phyloP scores from a whole-genome alignment of 2,888 invertebrate genomes.

The Chloroclystis v-ata region DNA sequence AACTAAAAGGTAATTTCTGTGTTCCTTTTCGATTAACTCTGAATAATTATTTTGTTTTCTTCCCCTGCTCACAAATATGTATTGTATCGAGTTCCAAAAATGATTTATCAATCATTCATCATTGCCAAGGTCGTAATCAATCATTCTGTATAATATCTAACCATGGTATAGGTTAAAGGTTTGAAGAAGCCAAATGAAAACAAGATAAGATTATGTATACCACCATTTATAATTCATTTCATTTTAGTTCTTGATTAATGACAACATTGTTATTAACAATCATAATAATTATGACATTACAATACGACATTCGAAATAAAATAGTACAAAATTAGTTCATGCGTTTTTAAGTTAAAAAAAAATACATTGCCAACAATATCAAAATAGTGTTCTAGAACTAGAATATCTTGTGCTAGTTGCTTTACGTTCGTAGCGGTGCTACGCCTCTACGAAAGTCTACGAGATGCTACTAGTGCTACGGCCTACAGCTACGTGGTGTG shows the following conservation, averaged over 20 bases:
- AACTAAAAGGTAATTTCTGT: constrained; percentile 1
- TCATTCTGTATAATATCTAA: constrained; percentile 12
- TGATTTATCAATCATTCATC: constrained; percentile 20
- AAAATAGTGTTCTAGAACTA: too few species aligned
- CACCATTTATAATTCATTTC: too few species aligned
- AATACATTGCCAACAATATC: too few species aligned
- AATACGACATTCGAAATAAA: too few species aligned
- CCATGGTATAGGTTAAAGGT: too few species aligned
- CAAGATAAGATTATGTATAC: too few species aligned
- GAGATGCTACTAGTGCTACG: constrained; percentile 1
- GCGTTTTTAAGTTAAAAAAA: too few species aligned
- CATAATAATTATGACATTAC: too few species aligned
- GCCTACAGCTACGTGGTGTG: constrained; percentile 1
- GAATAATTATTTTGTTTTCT: neutral
- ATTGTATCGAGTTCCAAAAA: constrained; percentile 10
- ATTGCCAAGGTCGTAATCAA: constrained; percentile 11
- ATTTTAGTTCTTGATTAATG: too few species aligned
- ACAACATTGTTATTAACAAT: too few species aligned
- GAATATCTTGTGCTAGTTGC: neutral
- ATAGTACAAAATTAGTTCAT: too few species aligned
- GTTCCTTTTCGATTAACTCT: neutral
- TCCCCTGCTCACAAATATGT: neutral
- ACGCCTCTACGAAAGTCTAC: constrained; percentile 3
- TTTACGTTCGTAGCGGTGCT: constrained; percentile 1
- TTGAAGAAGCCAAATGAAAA: too few species aligned